Evolutionary conservation across 1,140 invertebrate species (phyloP), one percentile per base, ranked within the genome.

Genomic region (Phortica variegata): DNA sequence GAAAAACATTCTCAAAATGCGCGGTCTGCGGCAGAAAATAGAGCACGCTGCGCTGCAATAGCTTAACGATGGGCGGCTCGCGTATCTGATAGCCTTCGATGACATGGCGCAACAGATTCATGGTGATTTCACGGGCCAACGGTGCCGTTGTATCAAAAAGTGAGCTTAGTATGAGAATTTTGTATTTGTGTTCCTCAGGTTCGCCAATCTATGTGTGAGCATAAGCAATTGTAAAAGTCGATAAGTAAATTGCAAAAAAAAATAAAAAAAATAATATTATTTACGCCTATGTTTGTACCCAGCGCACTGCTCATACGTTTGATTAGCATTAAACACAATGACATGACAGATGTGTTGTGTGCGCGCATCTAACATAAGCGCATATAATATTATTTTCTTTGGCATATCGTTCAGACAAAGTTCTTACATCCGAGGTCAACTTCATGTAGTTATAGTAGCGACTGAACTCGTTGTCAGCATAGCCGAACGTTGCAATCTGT

Each of bases 41-140:
- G 21, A 96, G 70, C 17, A 93, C 86, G 5, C 84, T 77, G 42
- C 85, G 85, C 33, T 86, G 73, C 1, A 97, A 65, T 26, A 95
- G 72, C 3, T 78, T 77, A 2, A 79, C 73, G 18, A 88, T 83
- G 2, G 80, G 69, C 0, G 83, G 81, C 65, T 93, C 82, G 8
- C 83, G 82, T 19, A 85, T 78, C 31, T 79, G 73, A 71, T 86
- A 85, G 1, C 87, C 91, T 42, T 79, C 83, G 8, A 87, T 66
- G 12, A 97, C 78, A 79, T 97, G 93, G 0, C 89, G 81, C 0
- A 88, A 85, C 37, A 97, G 80, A 71, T 93, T 85, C 1, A 95
- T 63, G 0, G 90, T 73, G 21, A 97, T 80, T 77, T 97, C 93
- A 48, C 90, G 82, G 1, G 91, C 92, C 12, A 90, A 75, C 2